A percentile compares a stretch with the other conserved stretches of the same genome.
Evolutionary conservation across 2,797 vertebrate species (phyloP).

Genomic region (Myotis vivesi): DNA sequence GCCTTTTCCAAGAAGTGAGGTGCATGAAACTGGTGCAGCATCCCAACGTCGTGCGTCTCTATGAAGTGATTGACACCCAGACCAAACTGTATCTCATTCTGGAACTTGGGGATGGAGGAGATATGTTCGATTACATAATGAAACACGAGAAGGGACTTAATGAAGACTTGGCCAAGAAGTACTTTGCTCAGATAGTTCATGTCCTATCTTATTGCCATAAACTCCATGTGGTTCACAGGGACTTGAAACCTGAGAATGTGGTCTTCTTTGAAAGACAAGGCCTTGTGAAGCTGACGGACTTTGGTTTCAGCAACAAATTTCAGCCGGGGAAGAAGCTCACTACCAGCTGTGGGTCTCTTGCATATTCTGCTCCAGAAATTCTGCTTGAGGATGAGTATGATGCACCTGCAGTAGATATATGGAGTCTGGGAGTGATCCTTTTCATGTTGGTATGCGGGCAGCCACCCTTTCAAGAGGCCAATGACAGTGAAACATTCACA

Average conservation of each 20-base stretch:
- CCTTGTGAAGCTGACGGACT: slow-evolving; percentile 98
- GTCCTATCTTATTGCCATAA: slow-evolving; percentile 99
- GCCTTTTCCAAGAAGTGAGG: slow-evolving; percentile 98
- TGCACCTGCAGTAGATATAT: slow-evolving; percentile 85
- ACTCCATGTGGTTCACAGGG: slow-evolving; percentile 96
- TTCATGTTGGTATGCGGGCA: slow-evolving; percentile 92
- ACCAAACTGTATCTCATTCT: slow-evolving; percentile 98
- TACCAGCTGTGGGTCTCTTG: slow-evolving; percentile 97
- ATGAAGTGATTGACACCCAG: slow-evolving; percentile 98
- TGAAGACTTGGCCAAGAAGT: slow-evolving; percentile 97
- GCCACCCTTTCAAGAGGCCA: slow-evolving; percentile 98
- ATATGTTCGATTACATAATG: slow-evolving; percentile 99
- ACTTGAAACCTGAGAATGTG: slow-evolving; percentile 98
- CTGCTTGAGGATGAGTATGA: slow-evolving; percentile 98
- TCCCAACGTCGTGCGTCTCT: slow-evolving; percentile 97
- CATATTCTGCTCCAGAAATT: slow-evolving; percentile 98
- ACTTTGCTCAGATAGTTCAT: slow-evolving; percentile 98
- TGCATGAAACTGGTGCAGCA: slow-evolving; percentile 99
- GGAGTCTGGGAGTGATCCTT: slow-evolving; percentile 90
- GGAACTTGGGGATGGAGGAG: slow-evolving; percentile 96
- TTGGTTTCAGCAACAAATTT: slow-evolving; percentile 99
- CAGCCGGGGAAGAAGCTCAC: slow-evolving; percentile 98
- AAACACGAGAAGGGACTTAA: slow-evolving; percentile 97
- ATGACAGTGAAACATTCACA: slow-evolving; percentile 97
- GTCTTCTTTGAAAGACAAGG: slow-evolving; percentile 99